phyloP scores from a whole-genome alignment of 2,113 vertebrate species.

The Vulpes ferrilata region DNA sequence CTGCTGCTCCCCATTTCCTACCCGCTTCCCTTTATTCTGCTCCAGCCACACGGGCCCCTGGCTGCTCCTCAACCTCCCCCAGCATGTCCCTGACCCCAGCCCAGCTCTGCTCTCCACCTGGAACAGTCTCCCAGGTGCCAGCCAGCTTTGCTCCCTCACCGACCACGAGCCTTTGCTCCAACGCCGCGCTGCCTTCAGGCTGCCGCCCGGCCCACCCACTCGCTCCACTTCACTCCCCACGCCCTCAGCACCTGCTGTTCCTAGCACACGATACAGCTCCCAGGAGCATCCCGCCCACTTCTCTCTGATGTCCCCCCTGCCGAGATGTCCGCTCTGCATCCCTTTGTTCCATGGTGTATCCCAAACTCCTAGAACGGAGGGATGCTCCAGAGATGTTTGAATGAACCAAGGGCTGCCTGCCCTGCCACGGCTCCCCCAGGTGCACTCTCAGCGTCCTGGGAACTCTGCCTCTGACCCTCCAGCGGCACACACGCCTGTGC shows the following conservation, averaged over 20 bases:
- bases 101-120: background rate
- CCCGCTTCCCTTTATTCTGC: accelerated
- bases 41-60: background rate
- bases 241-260: background rate
- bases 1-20: background rate
- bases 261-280: background rate
- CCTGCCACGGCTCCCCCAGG: background rate
- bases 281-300: too few relatives aligned
- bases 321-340: background rate
- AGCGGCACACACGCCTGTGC: background rate
- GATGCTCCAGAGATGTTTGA: background rate
- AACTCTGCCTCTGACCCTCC: background rate
- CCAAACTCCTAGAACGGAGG: background rate
- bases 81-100: background rate
- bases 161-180: background rate
- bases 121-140: background rate
- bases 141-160: accelerated
- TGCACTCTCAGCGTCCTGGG: background rate
- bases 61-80: too few relatives aligned
- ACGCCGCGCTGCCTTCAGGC: background rate
- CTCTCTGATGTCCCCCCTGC: background rate
- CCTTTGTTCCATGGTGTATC: background rate
- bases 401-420: background rate
- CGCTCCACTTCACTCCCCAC: accelerated
- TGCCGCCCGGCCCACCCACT: background rate